Evolutionary conservation across 1,140 invertebrate genomes (phyloP).

Genomic region (Formica exsecta): DNA sequence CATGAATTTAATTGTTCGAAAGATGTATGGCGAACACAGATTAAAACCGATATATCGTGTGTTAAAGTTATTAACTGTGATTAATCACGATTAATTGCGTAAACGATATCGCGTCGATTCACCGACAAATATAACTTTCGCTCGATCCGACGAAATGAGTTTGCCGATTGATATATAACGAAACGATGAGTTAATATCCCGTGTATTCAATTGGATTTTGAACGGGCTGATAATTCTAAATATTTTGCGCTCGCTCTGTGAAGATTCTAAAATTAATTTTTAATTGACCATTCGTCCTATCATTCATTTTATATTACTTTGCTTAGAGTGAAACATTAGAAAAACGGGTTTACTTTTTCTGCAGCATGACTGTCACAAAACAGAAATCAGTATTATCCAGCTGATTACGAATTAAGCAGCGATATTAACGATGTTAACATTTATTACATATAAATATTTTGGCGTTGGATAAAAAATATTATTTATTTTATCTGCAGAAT

Average conservation of each 20-base stretch:
- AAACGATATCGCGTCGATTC: constrained; percentile 8
- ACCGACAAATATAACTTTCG: constrained; percentile 5
- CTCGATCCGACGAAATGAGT: constrained; percentile 3
- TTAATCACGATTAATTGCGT: constrained; percentile 52
- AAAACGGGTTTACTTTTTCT: not conserved
- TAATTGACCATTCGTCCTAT: not conserved
- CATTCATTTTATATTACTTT: not conserved
- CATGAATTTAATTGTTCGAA: constrained; percentile 51
- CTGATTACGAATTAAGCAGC: constrained; percentile 7
- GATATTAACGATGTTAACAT: not conserved
- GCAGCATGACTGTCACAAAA: not conserved
- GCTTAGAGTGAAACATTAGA: not conserved
- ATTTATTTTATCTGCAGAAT: constrained; percentile 4
- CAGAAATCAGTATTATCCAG: not conserved
- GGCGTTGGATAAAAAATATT: not conserved
- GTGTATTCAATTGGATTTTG: not conserved
- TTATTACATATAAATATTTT: not conserved
- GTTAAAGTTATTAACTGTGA: constrained; percentile 36
- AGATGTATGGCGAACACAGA: constrained; percentile 19
- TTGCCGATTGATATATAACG: not conserved
- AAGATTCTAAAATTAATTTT: not conserved
- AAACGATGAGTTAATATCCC: constrained; percentile 10
- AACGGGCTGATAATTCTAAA: not conserved
- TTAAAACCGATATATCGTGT: constrained; percentile 43
- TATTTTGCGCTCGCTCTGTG: not conserved